Evolutionary conservation across 2,113 vertebrate genomes (phyloP).

Genomic region (Phoenicopterus ruber): DNA sequence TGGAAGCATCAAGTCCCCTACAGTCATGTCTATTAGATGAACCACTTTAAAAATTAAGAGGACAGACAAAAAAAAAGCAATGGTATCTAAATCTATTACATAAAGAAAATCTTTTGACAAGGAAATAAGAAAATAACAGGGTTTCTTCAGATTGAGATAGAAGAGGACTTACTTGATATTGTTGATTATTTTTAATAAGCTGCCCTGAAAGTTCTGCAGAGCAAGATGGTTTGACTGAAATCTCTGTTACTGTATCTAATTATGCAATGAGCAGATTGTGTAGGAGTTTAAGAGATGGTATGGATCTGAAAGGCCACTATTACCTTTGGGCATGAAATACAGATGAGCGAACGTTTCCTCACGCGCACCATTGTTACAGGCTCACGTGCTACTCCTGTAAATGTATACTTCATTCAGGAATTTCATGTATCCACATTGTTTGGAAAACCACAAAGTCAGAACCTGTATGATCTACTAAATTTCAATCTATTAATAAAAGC

Average conservation of each 20-base stretch:
- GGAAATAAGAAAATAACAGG: background rate
- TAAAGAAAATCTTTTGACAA: background rate
- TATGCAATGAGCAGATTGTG: background rate
- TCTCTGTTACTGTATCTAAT: background rate
- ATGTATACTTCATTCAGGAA: background rate
- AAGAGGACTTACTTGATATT: background rate
- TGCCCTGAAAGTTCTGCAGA: background rate
- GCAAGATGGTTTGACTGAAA: background rate
- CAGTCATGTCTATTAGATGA: background rate
- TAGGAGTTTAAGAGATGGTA: background rate
- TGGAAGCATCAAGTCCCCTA: background rate
- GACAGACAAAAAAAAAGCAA: background rate
- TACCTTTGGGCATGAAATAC: background rate
- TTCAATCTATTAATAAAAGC: background rate
- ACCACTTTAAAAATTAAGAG: background rate
- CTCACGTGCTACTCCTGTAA: background rate
- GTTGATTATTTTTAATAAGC: background rate
- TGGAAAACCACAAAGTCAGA: background rate
- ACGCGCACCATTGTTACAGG: background rate
- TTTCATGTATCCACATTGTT: background rate
- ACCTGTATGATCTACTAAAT: background rate
- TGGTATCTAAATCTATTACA: background rate
- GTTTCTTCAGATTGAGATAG: background rate
- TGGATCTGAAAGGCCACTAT: background rate
- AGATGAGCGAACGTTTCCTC: background rate